phyloP scores from a whole-genome alignment of 1,140 invertebrate species.

The Lerema accius region DNA sequence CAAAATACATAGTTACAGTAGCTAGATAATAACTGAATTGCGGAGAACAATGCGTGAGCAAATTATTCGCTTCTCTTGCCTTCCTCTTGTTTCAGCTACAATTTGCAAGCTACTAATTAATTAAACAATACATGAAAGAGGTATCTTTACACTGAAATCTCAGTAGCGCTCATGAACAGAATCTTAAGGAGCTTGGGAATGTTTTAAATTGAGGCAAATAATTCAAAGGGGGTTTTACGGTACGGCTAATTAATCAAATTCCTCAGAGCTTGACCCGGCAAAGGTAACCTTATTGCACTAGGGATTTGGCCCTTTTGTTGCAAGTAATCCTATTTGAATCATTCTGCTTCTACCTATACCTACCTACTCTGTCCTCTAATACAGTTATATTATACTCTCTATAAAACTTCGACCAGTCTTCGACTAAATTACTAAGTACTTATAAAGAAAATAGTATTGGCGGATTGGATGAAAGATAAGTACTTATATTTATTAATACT shows the following conservation, averaged over 20 bases:
- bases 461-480: too few relatives aligned
- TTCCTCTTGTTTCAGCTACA: neutral
- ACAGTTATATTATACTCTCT: too few relatives aligned
- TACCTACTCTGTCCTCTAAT: too few relatives aligned
- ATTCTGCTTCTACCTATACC: too few relatives aligned
- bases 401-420: too few relatives aligned
- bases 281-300: slow-evolving; percentile 42
- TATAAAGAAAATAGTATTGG: too few relatives aligned
- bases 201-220: slow-evolving; percentile 47
- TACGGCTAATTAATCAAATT: slow-evolving; percentile 53
- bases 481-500: too few relatives aligned
- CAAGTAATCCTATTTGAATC: too few relatives aligned
- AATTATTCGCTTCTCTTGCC: neutral
- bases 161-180: slow-evolving; percentile 33
- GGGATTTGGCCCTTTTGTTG: slow-evolving; percentile 20
- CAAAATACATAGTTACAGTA: too few relatives aligned
- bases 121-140: slow-evolving; percentile 47
- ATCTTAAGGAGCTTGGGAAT: slow-evolving; percentile 52
- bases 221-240: slow-evolving; percentile 47
- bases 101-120: slow-evolving; percentile 41
- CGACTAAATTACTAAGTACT: too few relatives aligned
- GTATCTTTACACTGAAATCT: slow-evolving; percentile 32
- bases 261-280: slow-evolving; percentile 36
- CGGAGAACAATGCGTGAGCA: neutral
- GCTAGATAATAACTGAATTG: neutral